phyloP scores from a whole-genome alignment of 1,140 invertebrate species.

The Psix sp. region DNA sequence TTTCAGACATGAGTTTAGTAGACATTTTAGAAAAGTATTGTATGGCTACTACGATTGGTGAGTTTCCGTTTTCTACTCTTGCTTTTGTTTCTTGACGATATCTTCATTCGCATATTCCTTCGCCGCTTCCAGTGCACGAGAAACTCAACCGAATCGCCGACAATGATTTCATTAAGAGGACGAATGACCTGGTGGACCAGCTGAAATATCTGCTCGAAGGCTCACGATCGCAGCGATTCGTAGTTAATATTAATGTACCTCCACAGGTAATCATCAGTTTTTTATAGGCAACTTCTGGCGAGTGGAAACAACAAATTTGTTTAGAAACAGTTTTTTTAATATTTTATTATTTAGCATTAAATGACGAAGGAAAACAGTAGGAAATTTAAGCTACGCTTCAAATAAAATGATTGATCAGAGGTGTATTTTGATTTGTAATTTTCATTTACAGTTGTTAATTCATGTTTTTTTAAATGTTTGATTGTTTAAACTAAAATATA shows the following conservation, averaged over 20 bases:
- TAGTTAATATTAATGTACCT: conserved; percentile 75
- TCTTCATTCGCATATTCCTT: conserved; percentile 6
- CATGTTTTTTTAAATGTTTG: too few species aligned
- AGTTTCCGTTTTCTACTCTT: conserved; percentile 16
- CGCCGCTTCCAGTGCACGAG: conserved; percentile 68
- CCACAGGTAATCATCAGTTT: conserved; percentile 71
- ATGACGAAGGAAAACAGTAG: too few species aligned
- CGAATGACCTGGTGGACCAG: conserved; percentile 69
- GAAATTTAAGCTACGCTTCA: too few species aligned
- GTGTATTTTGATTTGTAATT: too few species aligned
- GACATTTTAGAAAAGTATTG: conserved; percentile 75
- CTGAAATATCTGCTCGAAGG: conserved; percentile 71
- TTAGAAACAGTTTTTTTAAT: too few species aligned
- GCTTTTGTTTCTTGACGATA: background rate
- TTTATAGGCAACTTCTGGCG: too few species aligned
- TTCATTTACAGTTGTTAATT: too few species aligned
- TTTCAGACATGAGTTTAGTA: conserved; percentile 68
- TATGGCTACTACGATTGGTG: conserved; percentile 67
- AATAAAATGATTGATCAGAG: too few species aligned
- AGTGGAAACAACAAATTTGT: too few species aligned
- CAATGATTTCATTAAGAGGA: conserved; percentile 64
- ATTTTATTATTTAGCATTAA: too few species aligned
- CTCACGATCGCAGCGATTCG: conserved; percentile 69
- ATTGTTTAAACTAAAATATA: too few species aligned
- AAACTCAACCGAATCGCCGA: conserved; percentile 67